phyloP scores from a whole-genome alignment of 2,797 vertebrate species.

The Sylvilagus floridanus region DNA sequence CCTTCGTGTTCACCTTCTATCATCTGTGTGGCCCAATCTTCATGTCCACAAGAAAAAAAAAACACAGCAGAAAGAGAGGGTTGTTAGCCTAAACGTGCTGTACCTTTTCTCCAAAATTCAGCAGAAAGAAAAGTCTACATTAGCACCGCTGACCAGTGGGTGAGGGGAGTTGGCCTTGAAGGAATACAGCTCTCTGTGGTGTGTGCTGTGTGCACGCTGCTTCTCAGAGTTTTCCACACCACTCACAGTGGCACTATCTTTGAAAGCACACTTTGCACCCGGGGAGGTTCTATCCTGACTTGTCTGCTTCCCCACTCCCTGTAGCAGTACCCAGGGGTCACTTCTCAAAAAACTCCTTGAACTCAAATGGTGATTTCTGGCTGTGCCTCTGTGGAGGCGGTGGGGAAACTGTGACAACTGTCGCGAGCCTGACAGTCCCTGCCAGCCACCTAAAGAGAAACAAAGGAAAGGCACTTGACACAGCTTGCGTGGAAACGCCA shows the following conservation, averaged over 20 bases:
- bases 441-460: background rate
- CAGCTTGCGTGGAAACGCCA: background rate
- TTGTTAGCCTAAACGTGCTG: too few relatives aligned
- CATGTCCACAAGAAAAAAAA: too few relatives aligned
- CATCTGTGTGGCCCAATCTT: too few relatives aligned
- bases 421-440: background rate
- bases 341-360: background rate
- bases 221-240: background rate
- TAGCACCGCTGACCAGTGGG: background rate
- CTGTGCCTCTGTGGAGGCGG: background rate
- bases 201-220: rapidly evolving
- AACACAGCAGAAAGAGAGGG: too few relatives aligned
- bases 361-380: background rate
- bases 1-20: too few relatives aligned
- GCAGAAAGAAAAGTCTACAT: too few relatives aligned
- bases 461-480: background rate
- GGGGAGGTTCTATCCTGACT: background rate
- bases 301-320: background rate
- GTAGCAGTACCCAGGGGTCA: background rate
- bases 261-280: background rate
- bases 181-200: background rate
- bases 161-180: background rate
- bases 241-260: too few relatives aligned
- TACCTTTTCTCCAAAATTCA: too few relatives aligned
- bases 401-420: background rate